These are phyloP conservation scores for Poeciliopsis presidionis DNA, from an alignment of 2,797 vertebrate species.

Conservation along the genomic window DNA sequence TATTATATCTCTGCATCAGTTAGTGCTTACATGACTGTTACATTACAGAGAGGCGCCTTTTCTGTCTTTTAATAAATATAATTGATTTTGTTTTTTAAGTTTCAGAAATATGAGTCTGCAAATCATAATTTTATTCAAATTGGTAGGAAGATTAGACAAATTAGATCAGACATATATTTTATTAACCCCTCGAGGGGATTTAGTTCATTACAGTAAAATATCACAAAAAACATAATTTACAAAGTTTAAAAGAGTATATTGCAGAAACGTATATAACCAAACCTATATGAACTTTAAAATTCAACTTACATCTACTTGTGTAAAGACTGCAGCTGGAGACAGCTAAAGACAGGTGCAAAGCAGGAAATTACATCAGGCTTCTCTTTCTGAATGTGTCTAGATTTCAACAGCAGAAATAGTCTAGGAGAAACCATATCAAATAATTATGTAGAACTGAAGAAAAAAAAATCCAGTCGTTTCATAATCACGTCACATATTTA, in stretches of 20 bases:
- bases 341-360: not conserved
- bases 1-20: not conserved
- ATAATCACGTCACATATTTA: not conserved
- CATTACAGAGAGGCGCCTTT: not conserved
- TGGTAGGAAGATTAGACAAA: not conserved
- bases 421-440: not conserved
- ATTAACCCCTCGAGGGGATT: not conserved
- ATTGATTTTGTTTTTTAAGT: not conserved
- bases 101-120: not conserved
- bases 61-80: not conserved
- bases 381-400: not conserved
- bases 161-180: not conserved
- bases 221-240: not conserved
- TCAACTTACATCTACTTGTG: not conserved
- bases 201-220: not conserved
- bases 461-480: not conserved
- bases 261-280: not conserved
- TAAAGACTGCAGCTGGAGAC: not conserved
- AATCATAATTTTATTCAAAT: not conserved
- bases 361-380: no score
- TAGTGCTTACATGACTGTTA: not conserved
- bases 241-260: not conserved
- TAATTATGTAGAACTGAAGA: not conserved
- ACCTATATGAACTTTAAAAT: not conserved
- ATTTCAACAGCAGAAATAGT: not conserved